Evolutionary conservation across 2,888 invertebrate species (phyloP), one percentile per base, ranked within the genome.

Genomic region (Hirudinaria manillensis): DNA sequence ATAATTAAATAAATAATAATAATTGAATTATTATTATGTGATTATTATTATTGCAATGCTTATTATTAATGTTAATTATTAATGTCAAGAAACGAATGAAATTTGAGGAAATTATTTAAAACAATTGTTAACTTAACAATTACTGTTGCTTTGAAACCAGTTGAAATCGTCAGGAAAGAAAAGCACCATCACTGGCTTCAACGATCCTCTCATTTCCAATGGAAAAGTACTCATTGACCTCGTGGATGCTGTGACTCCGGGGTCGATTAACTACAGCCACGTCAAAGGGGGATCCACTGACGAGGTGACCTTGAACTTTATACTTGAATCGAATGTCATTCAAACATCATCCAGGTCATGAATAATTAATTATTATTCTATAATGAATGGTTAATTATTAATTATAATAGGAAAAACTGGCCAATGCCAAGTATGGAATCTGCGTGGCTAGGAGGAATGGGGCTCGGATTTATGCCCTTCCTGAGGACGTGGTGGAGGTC

Each of bases 341-440:
- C 10, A 45, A 45, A 45, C 16, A 45, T 16, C 16, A 7, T 16
- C 16, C 3, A 36, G 10, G 3, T 10, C 36, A 36, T 36, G 36
- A 36, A 36, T 36, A 10, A 36, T 36, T 36, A 6, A 36, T 10
- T 36, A 38, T 38, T 6, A 38, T 38, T n/a, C n/a, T 6, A 38
- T 38, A 38, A 38, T 38, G 10, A 38, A n/a, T n/a, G n/a, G n/a
- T n/a, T n/a, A n/a, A n/a, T n/a, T n/a, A n/a, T 53, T 53, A 16
- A 21, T 53, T 65, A 27, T 19, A 65, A 65, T 13, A 97, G 95
- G 94, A 94, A 78, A 92, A 92, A 81, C 88, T 93, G 82, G 94
- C 93, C 74, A 99, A 99, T 88, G 99, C 99, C 21, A 98, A 98
- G 84, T 99, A 99, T 87, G 98, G 98, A 75, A 93, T 99, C 81